Conservation (phyloP, 2,888 invertebrate genomes). For the Mythimna ferrago region DNA sequence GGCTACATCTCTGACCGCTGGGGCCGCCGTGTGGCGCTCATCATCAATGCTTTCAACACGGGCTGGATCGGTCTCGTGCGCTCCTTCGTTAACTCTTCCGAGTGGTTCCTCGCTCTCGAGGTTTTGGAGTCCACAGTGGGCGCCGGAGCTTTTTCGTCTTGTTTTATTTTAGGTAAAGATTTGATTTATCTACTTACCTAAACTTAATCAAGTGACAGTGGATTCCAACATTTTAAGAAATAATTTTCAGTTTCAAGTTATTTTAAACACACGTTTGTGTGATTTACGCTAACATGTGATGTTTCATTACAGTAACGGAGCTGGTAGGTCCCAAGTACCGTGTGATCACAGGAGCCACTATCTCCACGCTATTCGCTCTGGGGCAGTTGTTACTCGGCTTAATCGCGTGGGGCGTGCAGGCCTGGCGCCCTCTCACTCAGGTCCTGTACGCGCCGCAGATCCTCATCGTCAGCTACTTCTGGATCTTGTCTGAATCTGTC, state of each 20-base stretch:
- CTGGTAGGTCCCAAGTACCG: slow-evolving; percentile 94
- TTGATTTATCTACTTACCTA: background rate
- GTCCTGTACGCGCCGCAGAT: slow-evolving; percentile 94
- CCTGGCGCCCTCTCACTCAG: slow-evolving; percentile 93
- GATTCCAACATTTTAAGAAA: background rate
- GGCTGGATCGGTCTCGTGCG: slow-evolving; percentile 92
- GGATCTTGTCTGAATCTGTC: slow-evolving; percentile 94
- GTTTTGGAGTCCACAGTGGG: slow-evolving; percentile 93
- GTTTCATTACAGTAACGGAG: slow-evolving; percentile 92
- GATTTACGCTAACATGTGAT: background rate
- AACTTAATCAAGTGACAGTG: background rate
- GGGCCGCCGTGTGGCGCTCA: slow-evolving; percentile 92
- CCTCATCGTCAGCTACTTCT: slow-evolving; percentile 92
- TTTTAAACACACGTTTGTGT: background rate
- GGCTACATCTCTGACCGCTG: slow-evolving; percentile 94
- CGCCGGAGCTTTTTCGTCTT: slow-evolving; percentile 93
- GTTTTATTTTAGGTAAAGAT: slow-evolving; percentile 92
- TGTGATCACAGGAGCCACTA: slow-evolving; percentile 93
- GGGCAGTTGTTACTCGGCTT: slow-evolving; percentile 94
- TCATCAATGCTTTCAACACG: slow-evolving; percentile 91
- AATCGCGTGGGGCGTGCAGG: slow-evolving; percentile 92
- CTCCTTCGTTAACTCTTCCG: slow-evolving; percentile 93
- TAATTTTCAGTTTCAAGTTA: background rate
- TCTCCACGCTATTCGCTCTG: slow-evolving; percentile 93
- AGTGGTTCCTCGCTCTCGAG: slow-evolving; percentile 93